These are phyloP conservation scores for Chorisops tibialis DNA, from an alignment of 2,888 invertebrate genomes.

Conservation along the genomic window DNA sequence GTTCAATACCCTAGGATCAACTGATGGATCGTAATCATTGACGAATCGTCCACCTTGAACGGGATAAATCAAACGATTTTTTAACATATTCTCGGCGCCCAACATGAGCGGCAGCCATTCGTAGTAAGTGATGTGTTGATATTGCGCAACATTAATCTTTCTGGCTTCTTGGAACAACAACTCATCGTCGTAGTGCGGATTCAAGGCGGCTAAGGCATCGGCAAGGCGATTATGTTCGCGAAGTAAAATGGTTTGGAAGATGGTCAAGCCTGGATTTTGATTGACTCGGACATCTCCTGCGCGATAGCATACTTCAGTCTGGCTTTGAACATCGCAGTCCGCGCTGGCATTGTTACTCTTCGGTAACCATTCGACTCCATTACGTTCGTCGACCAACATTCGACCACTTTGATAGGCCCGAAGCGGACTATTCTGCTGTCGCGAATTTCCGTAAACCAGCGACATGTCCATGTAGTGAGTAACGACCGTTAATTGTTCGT, in stretches of 20 bases:
- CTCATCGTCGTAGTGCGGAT: conserved; percentile 57
- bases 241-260: conserved; percentile 53
- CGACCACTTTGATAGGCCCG: conserved; percentile 68
- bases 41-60: conserved; percentile 45
- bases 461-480: conserved; percentile 64
- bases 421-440: conserved; percentile 62
- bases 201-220: conserved; percentile 48
- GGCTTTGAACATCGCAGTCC: conserved; percentile 64
- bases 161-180: conserved; percentile 55
- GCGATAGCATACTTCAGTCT: conserved; percentile 70
- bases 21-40: conserved; percentile 55
- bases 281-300: conserved; percentile 60
- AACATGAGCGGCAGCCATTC: conserved; percentile 57
- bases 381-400: conserved; percentile 60
- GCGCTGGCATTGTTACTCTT: conserved; percentile 64
- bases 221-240: conserved; percentile 56
- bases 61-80: conserved; percentile 49
- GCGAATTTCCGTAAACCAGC: conserved; percentile 73
- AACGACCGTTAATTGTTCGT: conserved; percentile 60
- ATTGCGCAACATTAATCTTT: conserved; percentile 54
- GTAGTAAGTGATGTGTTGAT: conserved; percentile 56
- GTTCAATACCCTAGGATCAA: conserved; percentile 60
- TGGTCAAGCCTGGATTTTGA: conserved; percentile 53
- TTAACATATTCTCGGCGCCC: conserved; percentile 51
- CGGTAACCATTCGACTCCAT: conserved; percentile 70